Base-by-base conservation (phyloP, 2,888 invertebrate genomes). In the Rotaria socialis region DNA sequence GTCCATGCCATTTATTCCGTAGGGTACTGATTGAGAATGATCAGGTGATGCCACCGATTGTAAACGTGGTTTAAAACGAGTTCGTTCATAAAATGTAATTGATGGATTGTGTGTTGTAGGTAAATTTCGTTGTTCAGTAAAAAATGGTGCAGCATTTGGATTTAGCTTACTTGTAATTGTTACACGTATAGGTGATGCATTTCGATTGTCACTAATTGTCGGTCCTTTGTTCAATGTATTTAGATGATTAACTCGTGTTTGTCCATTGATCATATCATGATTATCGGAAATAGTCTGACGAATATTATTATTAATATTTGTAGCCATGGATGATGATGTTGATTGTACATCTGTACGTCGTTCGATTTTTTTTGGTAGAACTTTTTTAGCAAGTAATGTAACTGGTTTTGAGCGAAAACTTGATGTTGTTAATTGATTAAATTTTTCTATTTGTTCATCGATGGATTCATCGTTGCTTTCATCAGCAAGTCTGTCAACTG, bases 391-490 rank as follows among this genome's bases (percentile, higher is more conserved):
- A n/a, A 80, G 8, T n/a, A 80, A 80, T 47, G 80, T 80, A 14
- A 80, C 47, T n/a, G 80, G 80, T n/a, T 80, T 80, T n/a, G 80
- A n/a, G 47, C 8, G 47, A n/a, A 22, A 47, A 80, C n/a, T 47
- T 43, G 43, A 1, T 47, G 47, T 80, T 80, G 43, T 80, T 47
- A 80, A n/a, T 80, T 24, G 43, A 47, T 24, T 47, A n/a, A 80
- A 80, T 80, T 80, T 80, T 14, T 80, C n/a, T 10, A 80, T 47
- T 43, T 80, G 43, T 47, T 80, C 80, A 47, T 80, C 80, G n/a
- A 80, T 6, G 0, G 80, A 80, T 47, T 80, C 80, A 47, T 80
- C 80, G n/a, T 80, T 80, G 47, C 80, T 80, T 80, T 80, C 80
- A 47, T 80, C 80, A 47, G 80, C 80, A 80, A 80, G 2, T 22